Conservation (phyloP, 2,113 vertebrate genomes). For the Oriolus oriolus region DNA sequence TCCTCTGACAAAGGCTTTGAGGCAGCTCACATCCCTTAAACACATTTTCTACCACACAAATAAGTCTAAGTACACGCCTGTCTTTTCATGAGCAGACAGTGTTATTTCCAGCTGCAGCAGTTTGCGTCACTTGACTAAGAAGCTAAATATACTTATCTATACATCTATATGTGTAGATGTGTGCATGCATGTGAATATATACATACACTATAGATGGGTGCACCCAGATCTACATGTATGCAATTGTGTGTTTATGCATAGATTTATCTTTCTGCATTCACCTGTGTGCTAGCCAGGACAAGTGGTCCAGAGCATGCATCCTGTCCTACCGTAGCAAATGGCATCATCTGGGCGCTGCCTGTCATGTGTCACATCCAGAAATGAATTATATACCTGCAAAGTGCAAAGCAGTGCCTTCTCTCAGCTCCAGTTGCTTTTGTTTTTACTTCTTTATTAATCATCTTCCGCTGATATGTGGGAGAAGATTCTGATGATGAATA, state of each 20-base stretch:
- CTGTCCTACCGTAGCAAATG: neutral
- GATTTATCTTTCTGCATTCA: neutral
- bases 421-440: slow-evolving; percentile 15
- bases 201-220: neutral
- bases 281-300: neutral
- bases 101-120: slow-evolving; percentile 56
- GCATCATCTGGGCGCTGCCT: neutral
- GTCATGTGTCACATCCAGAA: neutral
- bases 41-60: slow-evolving; percentile 20
- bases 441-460: slow-evolving; percentile 44
- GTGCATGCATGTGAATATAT: neutral
- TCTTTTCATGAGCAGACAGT: slow-evolving; percentile 27
- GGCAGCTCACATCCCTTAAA: neutral
- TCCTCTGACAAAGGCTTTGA: slow-evolving; percentile 14
- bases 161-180: neutral
- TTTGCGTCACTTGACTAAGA: slow-evolving; percentile 46
- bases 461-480: slow-evolving; percentile 4
- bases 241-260: neutral
- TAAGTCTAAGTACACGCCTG: neutral
- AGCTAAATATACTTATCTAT: slow-evolving; percentile 44
- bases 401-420: neutral
- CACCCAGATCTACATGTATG: neutral
- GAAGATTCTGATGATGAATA: slow-evolving; percentile 42
- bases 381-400: neutral
- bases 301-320: neutral